phyloP scores from a whole-genome alignment of 2,888 invertebrate genomes.

The Congeria kusceri region DNA sequence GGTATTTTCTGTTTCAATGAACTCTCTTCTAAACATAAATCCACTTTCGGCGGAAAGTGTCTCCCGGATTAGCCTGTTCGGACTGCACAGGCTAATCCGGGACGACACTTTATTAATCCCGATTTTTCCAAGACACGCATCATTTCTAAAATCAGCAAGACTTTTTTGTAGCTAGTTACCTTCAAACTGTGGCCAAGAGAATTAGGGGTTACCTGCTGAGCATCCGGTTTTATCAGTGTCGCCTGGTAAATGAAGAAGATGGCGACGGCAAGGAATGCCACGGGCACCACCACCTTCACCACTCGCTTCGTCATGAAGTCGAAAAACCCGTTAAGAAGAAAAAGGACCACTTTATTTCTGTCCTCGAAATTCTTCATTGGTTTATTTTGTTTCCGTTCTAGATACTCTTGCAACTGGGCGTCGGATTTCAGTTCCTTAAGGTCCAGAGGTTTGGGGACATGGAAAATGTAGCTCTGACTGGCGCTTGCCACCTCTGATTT shows the following conservation, averaged over 20 bases:
- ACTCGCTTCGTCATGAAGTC: conserved; percentile 71
- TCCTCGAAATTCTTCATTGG: conserved; percentile 64
- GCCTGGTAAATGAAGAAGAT: conserved; percentile 74
- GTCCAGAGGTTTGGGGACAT: conserved; percentile 30
- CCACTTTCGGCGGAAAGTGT: too few relatives aligned
- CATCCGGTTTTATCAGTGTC: conserved; percentile 73
- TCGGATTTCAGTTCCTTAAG: conserved; percentile 42
- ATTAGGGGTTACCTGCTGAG: conserved; percentile 78
- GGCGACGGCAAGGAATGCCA: conserved; percentile 61
- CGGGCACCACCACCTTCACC: conserved; percentile 67
- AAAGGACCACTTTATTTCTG: conserved; percentile 59
- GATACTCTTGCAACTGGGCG: conserved; percentile 6
- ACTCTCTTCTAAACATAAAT: too few relatives aligned
- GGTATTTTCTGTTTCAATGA: too few relatives aligned
- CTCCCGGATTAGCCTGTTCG: too few relatives aligned
- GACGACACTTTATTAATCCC: too few relatives aligned
- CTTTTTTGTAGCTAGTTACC: too few relatives aligned
- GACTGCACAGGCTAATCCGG: too few relatives aligned
- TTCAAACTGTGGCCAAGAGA: too few relatives aligned
- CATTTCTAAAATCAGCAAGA: too few relatives aligned
- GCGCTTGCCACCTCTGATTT: conserved; percentile 1
- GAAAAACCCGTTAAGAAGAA: conserved; percentile 71
- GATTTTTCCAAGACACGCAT: too few relatives aligned
- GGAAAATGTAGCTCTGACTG: conserved; percentile 44
- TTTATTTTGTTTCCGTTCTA: conserved; percentile 14